Percentiles rank a stretch among this genome's conserved stretches.
These are phyloP conservation scores for Pilophorus perplexus DNA, from an alignment of 2,888 invertebrate species.

Conservation along the genomic window DNA sequence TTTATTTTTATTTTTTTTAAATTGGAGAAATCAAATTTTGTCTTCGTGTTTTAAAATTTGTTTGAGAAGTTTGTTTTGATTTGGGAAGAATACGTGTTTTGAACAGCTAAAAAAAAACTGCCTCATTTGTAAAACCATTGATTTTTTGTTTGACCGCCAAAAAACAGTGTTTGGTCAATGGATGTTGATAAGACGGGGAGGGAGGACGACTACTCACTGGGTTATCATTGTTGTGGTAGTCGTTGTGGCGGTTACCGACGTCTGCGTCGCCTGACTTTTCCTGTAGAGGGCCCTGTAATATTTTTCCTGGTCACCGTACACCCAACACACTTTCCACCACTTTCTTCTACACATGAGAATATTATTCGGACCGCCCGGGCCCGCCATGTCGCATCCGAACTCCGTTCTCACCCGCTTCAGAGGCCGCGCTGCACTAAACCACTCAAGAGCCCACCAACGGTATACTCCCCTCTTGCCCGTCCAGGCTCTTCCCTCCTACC, in stretches of 20 bases:
- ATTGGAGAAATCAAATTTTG: too few relatives aligned
- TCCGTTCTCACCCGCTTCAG: conserved; percentile 15
- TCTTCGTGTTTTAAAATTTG: too few relatives aligned
- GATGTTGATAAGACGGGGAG: too few relatives aligned
- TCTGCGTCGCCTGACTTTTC: conserved; percentile 47
- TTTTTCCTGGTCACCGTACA: conserved; percentile 81
- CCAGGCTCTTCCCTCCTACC: conserved; percentile 10
- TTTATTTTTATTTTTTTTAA: too few relatives aligned
- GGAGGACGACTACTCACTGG: too few relatives aligned
- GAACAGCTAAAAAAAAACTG: too few relatives aligned
- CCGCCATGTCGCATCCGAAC: conserved; percentile 18
- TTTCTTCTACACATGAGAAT: conserved; percentile 74
- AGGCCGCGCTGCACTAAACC: conserved; percentile 29
- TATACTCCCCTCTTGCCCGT: conserved; percentile 22
- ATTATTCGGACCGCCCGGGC: conserved; percentile 18
- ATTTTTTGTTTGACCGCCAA: too few relatives aligned
- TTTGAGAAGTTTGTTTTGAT: too few relatives aligned
- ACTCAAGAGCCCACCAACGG: conserved; percentile 28
- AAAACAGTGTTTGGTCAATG: too few relatives aligned
- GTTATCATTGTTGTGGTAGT: conserved; percentile 17
- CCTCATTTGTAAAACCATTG: too few relatives aligned
- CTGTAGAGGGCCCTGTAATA: conserved; percentile 76
- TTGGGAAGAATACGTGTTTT: too few relatives aligned
- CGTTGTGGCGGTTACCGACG: conserved; percentile 9
- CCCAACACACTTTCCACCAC: conserved; percentile 89